Base-by-base conservation (phyloP, 2,888 invertebrate genomes). In the Pollenia angustigena region DNA sequence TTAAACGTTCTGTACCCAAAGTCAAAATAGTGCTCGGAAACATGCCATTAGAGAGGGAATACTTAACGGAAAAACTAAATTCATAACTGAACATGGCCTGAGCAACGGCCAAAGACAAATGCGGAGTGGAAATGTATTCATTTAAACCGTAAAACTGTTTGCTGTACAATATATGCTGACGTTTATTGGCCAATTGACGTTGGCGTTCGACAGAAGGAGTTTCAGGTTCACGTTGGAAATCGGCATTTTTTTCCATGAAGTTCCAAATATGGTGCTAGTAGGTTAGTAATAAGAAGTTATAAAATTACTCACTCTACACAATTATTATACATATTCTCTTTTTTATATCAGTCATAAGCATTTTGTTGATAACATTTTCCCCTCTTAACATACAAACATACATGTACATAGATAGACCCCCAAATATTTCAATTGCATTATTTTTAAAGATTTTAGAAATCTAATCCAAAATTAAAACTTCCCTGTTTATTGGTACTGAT, bases 1-100 rank as follows among this genome's bases (percentile, higher is more conserved):
- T 93, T 89, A 96, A 95, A 66, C 96, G 95, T 0, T 94, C 94
- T 1, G 95, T 95, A 0, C 97, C 97, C 87, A 96, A 94, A 11
- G 95, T 95, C 66, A 95, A 93, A 60, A 97, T 93, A 0, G 95
- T 95, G 89, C 95, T 96, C 10, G 95, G 94, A 90, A 96, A 96
- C 94, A 97, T 95, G 10, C 95, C 94, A 91, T 95, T 95, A 0
- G 96, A 95, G 1, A 97, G 93, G 0, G 95, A 95, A 68, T 95
- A 92, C 93, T 96, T 97, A 0, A 96, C 95, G 6, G 95, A 94
- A 18, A 96, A 91, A 4, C 95, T 95, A 18, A 90, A 90, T 48
- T 96, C 94, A 89, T 95, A 95, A 91, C 94, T 94, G 89, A 95
- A 95, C 89, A 95, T 90, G 0, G 95, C 94, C 90, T 95, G 95